Conservation (phyloP, 2,797 vertebrate species). For the Enteromius argenteus region DNA sequence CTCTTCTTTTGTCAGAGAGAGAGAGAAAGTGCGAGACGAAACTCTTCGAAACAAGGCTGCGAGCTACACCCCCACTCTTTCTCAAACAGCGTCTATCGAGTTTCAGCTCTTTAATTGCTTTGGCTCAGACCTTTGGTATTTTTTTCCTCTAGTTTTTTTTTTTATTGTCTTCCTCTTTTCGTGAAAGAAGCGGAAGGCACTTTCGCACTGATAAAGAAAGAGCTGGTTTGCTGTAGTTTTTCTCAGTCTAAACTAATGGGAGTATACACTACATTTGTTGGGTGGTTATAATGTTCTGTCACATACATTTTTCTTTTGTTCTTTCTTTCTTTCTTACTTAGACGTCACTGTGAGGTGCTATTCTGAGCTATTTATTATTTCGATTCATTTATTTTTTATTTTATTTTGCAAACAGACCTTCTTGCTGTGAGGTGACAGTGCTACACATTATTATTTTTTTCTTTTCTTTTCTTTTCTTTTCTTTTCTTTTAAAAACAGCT, state of each 20-base stretch:
- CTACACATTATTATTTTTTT: too few species aligned
- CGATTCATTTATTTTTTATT: not conserved
- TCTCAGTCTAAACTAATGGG: constrained; percentile 22
- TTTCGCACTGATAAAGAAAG: constrained; percentile 58
- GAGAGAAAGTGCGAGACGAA: constrained; percentile 43
- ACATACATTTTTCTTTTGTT: not conserved
- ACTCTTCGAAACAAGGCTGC: not conserved
- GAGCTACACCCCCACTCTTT: constrained; percentile 10
- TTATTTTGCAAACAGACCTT: not conserved
- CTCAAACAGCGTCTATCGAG: constrained; percentile 47
- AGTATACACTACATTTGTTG: constrained; percentile 17
- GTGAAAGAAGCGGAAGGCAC: constrained; percentile 62
- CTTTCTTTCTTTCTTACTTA: not conserved
- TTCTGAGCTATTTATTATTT: not conserved
- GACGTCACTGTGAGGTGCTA: not conserved
- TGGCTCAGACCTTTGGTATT: constrained; percentile 47
- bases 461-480: too few species aligned
- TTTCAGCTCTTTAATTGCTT: constrained; percentile 59
- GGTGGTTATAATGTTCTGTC: not conserved
- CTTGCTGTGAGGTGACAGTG: too few species aligned
- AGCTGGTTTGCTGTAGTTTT: constrained; percentile 34
- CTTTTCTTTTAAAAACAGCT: not conserved
- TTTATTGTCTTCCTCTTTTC: constrained; percentile 56
- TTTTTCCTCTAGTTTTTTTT: constrained; percentile 40
- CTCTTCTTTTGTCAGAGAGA: constrained; percentile 32